Percentiles rank a stretch among this genome's conserved stretches.
Evolutionary conservation across 1,140 invertebrate species (phyloP).

Genomic region (Drosophila obscura): DNA sequence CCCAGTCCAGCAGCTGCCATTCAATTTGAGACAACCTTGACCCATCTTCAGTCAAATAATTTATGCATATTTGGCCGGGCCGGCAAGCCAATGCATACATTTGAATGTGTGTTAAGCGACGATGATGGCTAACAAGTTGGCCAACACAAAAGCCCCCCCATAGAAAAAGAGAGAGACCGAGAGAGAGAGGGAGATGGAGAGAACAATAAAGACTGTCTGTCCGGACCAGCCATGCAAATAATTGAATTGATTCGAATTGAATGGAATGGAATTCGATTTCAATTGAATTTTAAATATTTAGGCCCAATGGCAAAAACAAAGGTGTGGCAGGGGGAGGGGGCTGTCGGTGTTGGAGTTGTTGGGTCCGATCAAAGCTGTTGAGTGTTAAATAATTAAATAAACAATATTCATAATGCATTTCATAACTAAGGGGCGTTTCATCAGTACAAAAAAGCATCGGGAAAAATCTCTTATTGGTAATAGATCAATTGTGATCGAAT

Average conservation of each 20-base stretch:
- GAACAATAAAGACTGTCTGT: conserved; percentile 31
- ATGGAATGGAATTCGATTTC: conserved; percentile 22
- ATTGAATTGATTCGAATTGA: conserved; percentile 40
- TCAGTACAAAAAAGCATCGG: too few relatives aligned
- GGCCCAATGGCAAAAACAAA: neutral
- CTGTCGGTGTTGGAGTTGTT: neutral
- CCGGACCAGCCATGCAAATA: conserved; percentile 33
- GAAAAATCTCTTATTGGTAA: too few relatives aligned
- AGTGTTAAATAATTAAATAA: conserved; percentile 39
- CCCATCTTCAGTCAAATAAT: conserved; percentile 42
- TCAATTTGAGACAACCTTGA: conserved; percentile 27
- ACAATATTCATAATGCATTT: conserved; percentile 16
- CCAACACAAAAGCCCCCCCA: conserved; percentile 13
- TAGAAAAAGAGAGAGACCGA: conserved; percentile 9
- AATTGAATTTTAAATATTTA: conserved; percentile 22
- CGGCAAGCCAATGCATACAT: conserved; percentile 38
- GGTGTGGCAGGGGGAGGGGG: neutral
- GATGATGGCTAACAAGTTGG: conserved; percentile 49
- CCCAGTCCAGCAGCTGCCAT: neutral
- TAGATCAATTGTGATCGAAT: too few relatives aligned
- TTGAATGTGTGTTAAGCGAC: conserved; percentile 25
- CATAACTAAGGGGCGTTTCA: too few relatives aligned
- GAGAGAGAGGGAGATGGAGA: conserved; percentile 2
- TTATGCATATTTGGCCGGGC: conserved; percentile 28
- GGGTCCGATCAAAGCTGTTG: too few relatives aligned